phyloP scores from a whole-genome alignment of 2,113 vertebrate species.

The Sinocyclocheilus anshuiensis region DNA sequence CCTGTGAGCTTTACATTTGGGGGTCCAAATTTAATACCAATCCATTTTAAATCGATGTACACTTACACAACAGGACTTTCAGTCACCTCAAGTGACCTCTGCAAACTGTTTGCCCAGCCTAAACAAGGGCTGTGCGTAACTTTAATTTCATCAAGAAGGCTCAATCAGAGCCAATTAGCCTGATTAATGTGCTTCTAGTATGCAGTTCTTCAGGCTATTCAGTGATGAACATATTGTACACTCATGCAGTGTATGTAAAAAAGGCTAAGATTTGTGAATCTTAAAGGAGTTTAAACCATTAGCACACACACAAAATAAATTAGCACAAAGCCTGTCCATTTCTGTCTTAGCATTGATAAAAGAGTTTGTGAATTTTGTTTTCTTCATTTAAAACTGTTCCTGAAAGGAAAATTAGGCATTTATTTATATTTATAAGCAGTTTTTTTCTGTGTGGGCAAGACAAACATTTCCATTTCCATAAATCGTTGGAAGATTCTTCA shows the following conservation, averaged over 20 bases:
- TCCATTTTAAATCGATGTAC: neutral
- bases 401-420: no score
- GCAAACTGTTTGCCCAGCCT: neutral
- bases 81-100: neutral
- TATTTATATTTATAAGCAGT: no score
- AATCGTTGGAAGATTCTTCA: no score
- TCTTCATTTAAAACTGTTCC: no score
- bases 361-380: neutral
- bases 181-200: neutral
- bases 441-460: no score
- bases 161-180: slow-evolving; percentile 6
- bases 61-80: neutral
- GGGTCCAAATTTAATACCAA: neutral
- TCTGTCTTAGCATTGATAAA: neutral
- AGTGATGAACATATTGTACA: neutral
- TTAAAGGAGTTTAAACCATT: neutral
- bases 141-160: neutral
- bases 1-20: neutral
- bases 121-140: neutral
- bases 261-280: neutral
- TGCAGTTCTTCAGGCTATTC: neutral
- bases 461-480: no score
- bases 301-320: neutral
- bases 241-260: neutral
- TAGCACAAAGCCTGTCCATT: neutral